A percentile compares a stretch with the other conserved stretches of the same genome.
Conservation (phyloP, 2,113 vertebrate genomes). For the Xenus cinereus region DNA sequence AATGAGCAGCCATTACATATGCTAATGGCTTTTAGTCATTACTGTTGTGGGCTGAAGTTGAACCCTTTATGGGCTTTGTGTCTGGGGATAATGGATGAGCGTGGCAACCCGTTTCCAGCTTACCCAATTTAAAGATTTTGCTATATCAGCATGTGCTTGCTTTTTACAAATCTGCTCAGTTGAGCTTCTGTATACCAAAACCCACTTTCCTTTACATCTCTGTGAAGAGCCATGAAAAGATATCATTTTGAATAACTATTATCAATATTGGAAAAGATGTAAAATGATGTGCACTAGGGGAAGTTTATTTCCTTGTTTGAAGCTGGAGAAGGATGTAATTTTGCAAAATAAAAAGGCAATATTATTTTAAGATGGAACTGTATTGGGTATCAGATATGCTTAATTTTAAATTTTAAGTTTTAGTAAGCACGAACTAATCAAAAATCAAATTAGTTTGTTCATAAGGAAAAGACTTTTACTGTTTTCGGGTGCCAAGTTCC, state of each 20-base stretch:
- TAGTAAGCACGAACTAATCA: neutral
- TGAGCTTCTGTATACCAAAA: neutral
- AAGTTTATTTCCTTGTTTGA: neutral
- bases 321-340: neutral
- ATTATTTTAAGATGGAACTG: neutral
- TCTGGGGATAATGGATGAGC: neutral
- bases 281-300: neutral
- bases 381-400: neutral
- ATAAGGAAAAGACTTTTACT: neutral
- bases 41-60: neutral
- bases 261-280: neutral
- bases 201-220: neutral
- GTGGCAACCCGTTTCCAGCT: neutral
- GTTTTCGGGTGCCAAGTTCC: neutral
- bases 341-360: neutral
- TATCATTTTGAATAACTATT: neutral
- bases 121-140: neutral
- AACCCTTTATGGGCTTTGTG: neutral
- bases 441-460: neutral
- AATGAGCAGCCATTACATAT: neutral
- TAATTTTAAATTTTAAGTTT: neutral
- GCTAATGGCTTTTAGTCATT: neutral
- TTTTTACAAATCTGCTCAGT: neutral
- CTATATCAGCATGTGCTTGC: neutral
- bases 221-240: neutral